Evolutionary conservation across 1,140 invertebrate species (phyloP), one percentile per base, ranked within the genome.

Genomic region (Zaprionus kolodkinae): DNA sequence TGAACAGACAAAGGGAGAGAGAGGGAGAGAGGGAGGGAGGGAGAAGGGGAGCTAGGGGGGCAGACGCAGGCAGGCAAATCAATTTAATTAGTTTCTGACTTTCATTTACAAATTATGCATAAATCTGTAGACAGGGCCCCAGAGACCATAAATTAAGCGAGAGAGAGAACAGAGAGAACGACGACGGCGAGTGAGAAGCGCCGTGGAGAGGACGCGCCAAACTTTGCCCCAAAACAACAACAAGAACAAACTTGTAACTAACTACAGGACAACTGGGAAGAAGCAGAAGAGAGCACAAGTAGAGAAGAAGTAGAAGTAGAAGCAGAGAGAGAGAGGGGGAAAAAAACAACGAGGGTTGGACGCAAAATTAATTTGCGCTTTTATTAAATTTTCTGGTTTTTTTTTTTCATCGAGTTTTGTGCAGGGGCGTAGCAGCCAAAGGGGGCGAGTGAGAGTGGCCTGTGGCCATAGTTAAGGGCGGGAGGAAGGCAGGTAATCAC

Each of bases 51-150:
- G 10, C 21, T 1, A 27, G n/a, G n/a, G 40, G 13, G 21, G 7
- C 27, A 57, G 64, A 66, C 66, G 66, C 63, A 72, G 67, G 73
- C 69, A 76, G 84, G 77, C 73, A 87, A 87, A 87, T 87, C 84
- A 87, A 87, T 87, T 88, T 87, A 87, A 87, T 87, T 87, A 87
- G 84, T 87, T 87, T 87, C 80, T 87, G 84, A 87, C 84, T 88
- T 87, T 87, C 84, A 88, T 87, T 87, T 87, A 87, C 84, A 87
- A 87, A 87, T 87, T 88, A 87, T 87, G 84, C 84, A 87, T 87
- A 87, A 87, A 87, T 87, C 84, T 87, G 84, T 88, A 87, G 84
- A 87, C 84, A 87, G 84, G 84, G 71, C 84, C 84, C 84, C 73
- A 78, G 84, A 87, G 84, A 87, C 84, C 84, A 87, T 87, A 87